Evolutionary conservation across 2,888 invertebrate species (phyloP), one percentile per base, ranked within the genome.

Genomic region (Hypomecis atomaria): DNA sequence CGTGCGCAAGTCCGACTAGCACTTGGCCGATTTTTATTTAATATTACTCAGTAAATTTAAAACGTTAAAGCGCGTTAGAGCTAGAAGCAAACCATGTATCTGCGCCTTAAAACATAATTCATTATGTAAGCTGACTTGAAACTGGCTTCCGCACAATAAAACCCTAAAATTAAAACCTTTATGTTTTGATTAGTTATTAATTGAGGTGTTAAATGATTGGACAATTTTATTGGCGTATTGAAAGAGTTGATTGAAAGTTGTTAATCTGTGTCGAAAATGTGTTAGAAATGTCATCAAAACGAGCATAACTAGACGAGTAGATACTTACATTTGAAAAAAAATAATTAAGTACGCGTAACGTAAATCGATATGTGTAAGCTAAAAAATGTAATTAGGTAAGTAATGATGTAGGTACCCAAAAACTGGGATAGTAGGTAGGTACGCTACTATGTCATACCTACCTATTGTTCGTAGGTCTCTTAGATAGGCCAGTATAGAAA

Each of bases 141-240:
- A 53, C 47, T 49, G 37, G 37, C 61, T 52, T 62, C 52, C 34
- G 13, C 10, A 43, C 9, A 62, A 54, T 11, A 34, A 34, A 34
- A 11, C 52, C 53, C 53, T 47, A 57, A 23, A 53, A 52, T 54
- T 42, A 43, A n/a, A 13, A 23, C 48, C 23, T 47, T 62, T 62
- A 52, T 52, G 23, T 42, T 52, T 59, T 53, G 40, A 63, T 58
- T 63, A 54, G 53, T 34, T 54, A 44, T 54, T 54, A 63, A 63
- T 50, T 50, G 49, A 61, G 8, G 43, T 56, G 62, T 62, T 52
- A 56, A 61, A 40, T 60, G 34, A 60, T 60, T 61, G 6, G 44
- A 44, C 48, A 40, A 56, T 40, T 42, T 43, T 38, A 40, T 55
- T 62, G 42, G 58, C 38, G 50, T 60, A n/a, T n/a, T 37, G 33